These are phyloP conservation scores for Petroica traversi DNA, from an alignment of 2,113 vertebrate genomes.

Conservation along the genomic window DNA sequence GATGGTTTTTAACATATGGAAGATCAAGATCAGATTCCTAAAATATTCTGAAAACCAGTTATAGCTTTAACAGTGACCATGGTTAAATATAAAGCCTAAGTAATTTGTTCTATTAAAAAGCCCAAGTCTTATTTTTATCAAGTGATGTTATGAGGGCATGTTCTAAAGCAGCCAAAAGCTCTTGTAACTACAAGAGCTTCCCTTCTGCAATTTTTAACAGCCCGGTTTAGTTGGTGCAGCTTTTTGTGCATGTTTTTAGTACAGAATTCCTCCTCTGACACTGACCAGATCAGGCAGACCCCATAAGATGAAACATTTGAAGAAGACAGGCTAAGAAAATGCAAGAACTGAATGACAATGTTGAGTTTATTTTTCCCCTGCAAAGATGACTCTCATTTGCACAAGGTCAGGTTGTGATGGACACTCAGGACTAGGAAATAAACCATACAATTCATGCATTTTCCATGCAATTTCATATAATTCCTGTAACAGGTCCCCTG, in stretches of 20 bases:
- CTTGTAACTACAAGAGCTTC: conserved; percentile 39
- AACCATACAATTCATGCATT: not conserved
- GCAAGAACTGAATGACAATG: not conserved
- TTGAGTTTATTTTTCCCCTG: not conserved
- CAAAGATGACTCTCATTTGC: not conserved
- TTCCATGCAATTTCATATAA: too few relatives aligned
- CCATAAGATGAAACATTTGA: not conserved
- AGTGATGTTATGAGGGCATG: conserved; percentile 67
- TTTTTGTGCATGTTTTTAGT: conserved; percentile 34
- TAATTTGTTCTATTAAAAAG: conserved; percentile 79
- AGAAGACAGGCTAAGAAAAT: not conserved
- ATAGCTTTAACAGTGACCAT: conserved; percentile 61
- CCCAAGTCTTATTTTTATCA: conserved; percentile 74
- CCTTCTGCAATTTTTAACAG: conserved; percentile 30
- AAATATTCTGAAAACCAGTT: conserved; percentile 76
- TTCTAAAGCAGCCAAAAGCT: conserved; percentile 61
- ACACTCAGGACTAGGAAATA: not conserved
- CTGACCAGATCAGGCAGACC: not conserved
- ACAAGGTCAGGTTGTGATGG: not conserved
- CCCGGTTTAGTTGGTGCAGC: conserved; percentile 6
- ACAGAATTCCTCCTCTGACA: conserved; percentile 28
- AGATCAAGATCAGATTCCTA: conserved; percentile 65
- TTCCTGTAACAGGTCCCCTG: not conserved
- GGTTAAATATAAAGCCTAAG: conserved; percentile 80
- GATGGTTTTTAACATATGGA: conserved; percentile 71